These are phyloP conservation scores for Hirtodrosophila trivittata DNA, from an alignment of 2,888 invertebrate species.

Conservation along the genomic window DNA sequence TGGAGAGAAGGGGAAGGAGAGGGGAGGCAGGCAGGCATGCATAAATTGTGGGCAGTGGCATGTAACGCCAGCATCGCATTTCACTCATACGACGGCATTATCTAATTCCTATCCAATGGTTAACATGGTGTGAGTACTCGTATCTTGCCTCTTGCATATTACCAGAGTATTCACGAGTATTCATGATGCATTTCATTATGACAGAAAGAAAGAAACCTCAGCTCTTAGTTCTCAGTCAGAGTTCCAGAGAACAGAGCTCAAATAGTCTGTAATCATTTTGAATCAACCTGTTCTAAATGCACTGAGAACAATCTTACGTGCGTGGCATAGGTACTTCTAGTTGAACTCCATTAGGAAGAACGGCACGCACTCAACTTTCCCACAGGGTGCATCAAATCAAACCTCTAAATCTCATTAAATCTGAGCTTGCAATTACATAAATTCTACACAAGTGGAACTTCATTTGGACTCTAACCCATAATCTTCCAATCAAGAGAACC, in stretches of 20 bases:
- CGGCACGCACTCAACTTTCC: conserved; percentile 38
- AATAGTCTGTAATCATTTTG: conserved; percentile 57
- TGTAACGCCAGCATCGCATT: conserved; percentile 76
- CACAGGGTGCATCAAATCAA: conserved; percentile 31
- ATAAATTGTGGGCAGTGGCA: conserved; percentile 72
- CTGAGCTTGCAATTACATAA: no score
- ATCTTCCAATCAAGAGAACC: no score
- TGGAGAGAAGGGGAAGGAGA: background rate
- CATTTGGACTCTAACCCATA: no score
- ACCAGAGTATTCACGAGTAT: conserved; percentile 7
- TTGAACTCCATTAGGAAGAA: conserved; percentile 20
- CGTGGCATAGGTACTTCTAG: conserved; percentile 16
- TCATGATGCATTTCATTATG: conserved; percentile 38
- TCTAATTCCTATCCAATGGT: no score
- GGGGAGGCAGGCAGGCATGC: conserved; percentile 57
- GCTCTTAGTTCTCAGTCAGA: conserved; percentile 3
- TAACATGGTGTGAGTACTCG: no score
- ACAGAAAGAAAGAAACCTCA: background rate
- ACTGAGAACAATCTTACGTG: conserved; percentile 57
- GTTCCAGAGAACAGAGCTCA: conserved; percentile 39
- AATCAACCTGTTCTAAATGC: conserved; percentile 70
- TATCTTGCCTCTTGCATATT: conserved; percentile 27
- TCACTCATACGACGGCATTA: conserved; percentile 68
- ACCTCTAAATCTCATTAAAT: conserved; percentile 40
- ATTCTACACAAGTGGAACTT: no score